Evolutionary conservation across 2,888 invertebrate species (phyloP).

Genomic region (Litoditis marina): DNA sequence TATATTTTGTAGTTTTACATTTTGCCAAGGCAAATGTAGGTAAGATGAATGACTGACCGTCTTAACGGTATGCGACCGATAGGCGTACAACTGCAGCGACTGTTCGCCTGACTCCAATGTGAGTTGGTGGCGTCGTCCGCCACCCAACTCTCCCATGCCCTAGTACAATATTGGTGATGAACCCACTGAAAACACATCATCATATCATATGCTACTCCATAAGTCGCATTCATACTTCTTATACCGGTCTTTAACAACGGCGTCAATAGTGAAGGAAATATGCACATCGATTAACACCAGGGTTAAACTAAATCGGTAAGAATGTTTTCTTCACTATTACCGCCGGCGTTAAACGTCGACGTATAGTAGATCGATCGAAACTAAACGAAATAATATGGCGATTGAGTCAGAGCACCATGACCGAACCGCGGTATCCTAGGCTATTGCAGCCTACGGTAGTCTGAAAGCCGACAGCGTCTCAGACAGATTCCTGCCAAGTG

Average conservation of each 20-base stretch:
- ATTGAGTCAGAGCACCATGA: no score
- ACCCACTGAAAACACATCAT: slow-evolving; percentile 15
- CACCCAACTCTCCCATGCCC: slow-evolving; percentile 46
- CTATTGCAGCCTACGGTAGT: no score
- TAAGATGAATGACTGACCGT: slow-evolving; percentile 16
- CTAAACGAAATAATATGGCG: no score
- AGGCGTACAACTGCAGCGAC: slow-evolving; percentile 28
- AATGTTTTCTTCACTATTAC: no score
- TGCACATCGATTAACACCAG: no score
- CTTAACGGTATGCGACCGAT: slow-evolving; percentile 19
- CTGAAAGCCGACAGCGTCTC: no score
- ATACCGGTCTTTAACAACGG: not conserved
- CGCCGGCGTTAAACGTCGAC: no score
- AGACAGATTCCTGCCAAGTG: no score
- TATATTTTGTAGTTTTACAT: not conserved
- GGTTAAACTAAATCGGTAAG: no score
- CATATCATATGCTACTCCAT: no score
- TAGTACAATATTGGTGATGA: not conserved
- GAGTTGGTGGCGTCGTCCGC: slow-evolving; percentile 43
- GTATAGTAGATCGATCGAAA: no score
- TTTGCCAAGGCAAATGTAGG: not conserved
- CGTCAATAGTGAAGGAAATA: not conserved
- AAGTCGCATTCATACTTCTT: not conserved
- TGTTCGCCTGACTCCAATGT: slow-evolving; percentile 41
- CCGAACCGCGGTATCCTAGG: no score